Evolutionary conservation across 2,888 invertebrate genomes (phyloP), one percentile per base, ranked within the genome.

Genomic region (Lasioglossum vierecki): DNA sequence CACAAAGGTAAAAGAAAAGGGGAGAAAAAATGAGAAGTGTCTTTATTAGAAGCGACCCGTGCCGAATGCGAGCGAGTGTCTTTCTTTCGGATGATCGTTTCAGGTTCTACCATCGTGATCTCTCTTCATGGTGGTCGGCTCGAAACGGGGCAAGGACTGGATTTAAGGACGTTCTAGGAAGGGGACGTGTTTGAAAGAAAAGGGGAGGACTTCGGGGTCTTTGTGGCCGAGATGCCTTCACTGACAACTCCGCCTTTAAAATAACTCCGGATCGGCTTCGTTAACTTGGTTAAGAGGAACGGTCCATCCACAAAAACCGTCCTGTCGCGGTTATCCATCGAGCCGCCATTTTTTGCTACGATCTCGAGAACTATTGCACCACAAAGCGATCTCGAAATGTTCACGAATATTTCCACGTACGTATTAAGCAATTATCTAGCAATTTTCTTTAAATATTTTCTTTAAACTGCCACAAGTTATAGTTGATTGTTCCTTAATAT

Each of bases 31-130:
- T 93, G 95, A 95, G 91, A 92, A 93, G 94, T 94, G 94, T 94
- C 95, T 94, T 93, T 94, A 94, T 95, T 94, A 94, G 90, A 93
- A 88, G 88, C 84, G 90, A 88, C 76, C 91, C 89, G 91, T 90
- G 88, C 90, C 92, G 92, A 94, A 94, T 93, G 88, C 84, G 86
- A 90, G 88, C 91, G 90, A 88, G 82, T 73, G 49, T 87, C 86
- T 92, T 92, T 89, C 88, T 90, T 73, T 78, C 68, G 87, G 81
- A 88, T 87, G 89, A 89, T 90, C 87, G 86, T 87, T 81, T 89
- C 90, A 82, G 83, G n/a, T 80, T 90, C 90, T 89, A 89, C 90
- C 90, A 90, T 91, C 87, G 82, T 89, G 87, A 89, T 90, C 86
- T 76, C 89, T 92, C 53, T 89, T 92, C 90, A 90, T 83, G 91